Conservation (phyloP, 64 coral and sea anemone genomes). For the Anthopleura sola region DNA sequence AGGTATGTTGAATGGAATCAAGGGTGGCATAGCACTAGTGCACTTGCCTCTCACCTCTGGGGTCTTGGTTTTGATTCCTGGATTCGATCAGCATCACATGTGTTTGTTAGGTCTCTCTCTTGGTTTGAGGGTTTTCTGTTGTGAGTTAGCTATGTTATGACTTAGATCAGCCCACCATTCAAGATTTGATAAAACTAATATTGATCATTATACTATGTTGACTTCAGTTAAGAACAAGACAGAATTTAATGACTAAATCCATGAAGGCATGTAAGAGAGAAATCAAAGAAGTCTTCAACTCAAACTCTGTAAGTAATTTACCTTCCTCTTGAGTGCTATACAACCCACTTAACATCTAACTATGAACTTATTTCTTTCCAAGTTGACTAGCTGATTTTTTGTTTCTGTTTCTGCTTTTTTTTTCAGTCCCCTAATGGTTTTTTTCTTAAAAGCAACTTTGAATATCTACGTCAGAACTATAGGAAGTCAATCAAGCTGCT, state of each 20-base stretch:
- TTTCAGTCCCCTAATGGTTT: conserved; percentile 23
- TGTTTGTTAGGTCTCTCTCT: too few species aligned
- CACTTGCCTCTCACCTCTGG: background rate
- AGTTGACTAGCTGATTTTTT: too few species aligned
- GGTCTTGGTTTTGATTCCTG: background rate
- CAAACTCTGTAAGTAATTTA: conserved; percentile 46
- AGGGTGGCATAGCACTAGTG: background rate
- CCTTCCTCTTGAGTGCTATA: background rate
- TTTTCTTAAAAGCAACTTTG: conserved; percentile 98
- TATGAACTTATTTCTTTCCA: too few species aligned
- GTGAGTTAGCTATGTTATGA: too few species aligned
- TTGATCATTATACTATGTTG: too few species aligned
- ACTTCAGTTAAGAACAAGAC: conserved; percentile 73
- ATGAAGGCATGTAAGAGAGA: conserved; percentile 97
- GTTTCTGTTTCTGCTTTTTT: conserved; percentile 3
- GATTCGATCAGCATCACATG: too few species aligned
- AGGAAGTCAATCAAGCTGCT: conserved; percentile 90
- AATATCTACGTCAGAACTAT: conserved; percentile 91
- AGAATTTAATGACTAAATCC: conserved; percentile 83
- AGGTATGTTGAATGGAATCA: too few species aligned
- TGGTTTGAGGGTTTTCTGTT: too few species aligned
- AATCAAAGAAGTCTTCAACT: conserved; percentile 89
- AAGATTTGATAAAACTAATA: too few species aligned
- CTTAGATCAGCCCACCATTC: too few species aligned
- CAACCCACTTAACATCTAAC: too few species aligned